These are phyloP conservation scores for Sarcophaga subvicina DNA, from an alignment of 2,888 invertebrate genomes.

Conservation along the genomic window DNA sequence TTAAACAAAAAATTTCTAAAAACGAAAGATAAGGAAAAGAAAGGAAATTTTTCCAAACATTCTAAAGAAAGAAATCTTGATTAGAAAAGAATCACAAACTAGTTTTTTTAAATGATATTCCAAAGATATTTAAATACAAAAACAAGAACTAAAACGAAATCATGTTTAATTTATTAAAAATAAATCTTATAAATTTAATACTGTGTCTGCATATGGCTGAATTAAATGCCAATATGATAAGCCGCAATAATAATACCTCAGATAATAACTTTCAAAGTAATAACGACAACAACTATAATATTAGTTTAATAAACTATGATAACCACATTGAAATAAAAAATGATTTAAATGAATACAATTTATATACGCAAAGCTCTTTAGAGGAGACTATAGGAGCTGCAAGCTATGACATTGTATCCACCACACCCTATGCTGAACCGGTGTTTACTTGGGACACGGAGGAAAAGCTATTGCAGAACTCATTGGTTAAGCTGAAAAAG, in stretches of 20 bases:
- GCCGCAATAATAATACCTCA: neutral
- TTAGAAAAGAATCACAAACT: neutral
- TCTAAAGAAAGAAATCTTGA: no score
- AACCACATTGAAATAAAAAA: neutral
- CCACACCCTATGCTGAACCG: conserved; percentile 19
- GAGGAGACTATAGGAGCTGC: conserved; percentile 16
- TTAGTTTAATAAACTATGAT: neutral
- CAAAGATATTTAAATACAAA: conserved; percentile 5
- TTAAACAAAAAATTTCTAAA: neutral
- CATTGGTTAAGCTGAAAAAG: conserved; percentile 71
- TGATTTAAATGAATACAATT: neutral
- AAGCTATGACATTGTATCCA: conserved; percentile 38
- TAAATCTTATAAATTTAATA: conserved; percentile 67
- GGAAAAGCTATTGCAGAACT: conserved; percentile 65
- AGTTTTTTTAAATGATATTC: neutral
- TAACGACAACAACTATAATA: neutral
- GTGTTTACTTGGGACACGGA: conserved; percentile 13
- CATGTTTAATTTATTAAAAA: conserved; percentile 66
- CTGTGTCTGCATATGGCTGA: conserved; percentile 67
- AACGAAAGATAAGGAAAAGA: neutral
- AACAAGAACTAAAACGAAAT: neutral
- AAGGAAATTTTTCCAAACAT: no score
- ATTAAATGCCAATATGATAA: conserved; percentile 62
- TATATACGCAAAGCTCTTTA: neutral
- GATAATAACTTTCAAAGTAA: no score